Base-by-base conservation (phyloP, 2,797 vertebrate genomes). In the Bradypodion pumilum region DNA sequence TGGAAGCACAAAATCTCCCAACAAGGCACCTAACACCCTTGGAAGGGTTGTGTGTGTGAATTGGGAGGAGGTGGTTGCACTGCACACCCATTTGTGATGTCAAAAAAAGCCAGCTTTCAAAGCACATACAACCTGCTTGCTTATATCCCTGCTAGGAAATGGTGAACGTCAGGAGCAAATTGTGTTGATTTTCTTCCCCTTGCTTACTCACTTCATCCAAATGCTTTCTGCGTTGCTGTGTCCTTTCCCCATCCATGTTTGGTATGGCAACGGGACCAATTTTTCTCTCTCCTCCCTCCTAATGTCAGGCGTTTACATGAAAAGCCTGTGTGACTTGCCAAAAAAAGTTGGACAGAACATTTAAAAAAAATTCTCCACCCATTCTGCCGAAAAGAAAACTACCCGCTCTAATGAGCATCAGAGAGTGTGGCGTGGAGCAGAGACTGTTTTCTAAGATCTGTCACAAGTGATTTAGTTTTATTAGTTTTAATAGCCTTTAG, bases 381-480 rank as follows among this genome's bases (percentile, higher is more conserved):
- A 94, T 93, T 91, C 93, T 91, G 91, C 93, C 40, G 8, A 92
- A 92, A 94, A 95, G 92, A 94, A 94, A 94, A 86, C 90, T 87
- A 91, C 92, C 89, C 88, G 91, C 95, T 95, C 95, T 96, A 96
- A 95, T 94, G 94, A 96, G 91, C 88, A 62, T 89, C 92, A 94
- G 92, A 91, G 86, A 94, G 89, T 3, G 10, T 23, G 66, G 89
- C 91, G 86, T 92, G 91, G 86, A 95, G 94, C 94, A 93, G 94
- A 95, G 94, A 95, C 93, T 90, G 92, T 94, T 95, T 96, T 93
- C 94, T 93, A 95, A 94, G 94, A 94, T 94, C 93, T 96, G 95
- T 95, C 95, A 96, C 95, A 94, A 96, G 93, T 96, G 94, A 96
- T 96, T 95, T 95, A 96, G 92, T 94, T 96, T 96, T 95, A 96